Base-by-base conservation (phyloP, 2,113 vertebrate genomes). In the Hypomesus transpacificus region DNA sequence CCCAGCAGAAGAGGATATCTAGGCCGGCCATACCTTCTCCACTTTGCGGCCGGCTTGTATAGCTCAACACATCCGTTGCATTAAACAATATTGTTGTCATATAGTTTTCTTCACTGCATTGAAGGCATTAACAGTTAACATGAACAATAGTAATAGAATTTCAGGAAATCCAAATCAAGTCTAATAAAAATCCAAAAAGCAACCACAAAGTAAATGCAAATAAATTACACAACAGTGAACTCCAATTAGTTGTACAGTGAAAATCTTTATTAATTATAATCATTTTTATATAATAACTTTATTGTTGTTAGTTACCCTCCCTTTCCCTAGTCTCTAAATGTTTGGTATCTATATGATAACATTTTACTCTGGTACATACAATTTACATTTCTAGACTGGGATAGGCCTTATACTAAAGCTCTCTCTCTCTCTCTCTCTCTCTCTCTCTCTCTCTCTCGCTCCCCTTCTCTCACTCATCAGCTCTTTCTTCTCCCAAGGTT, bases 201-300 rank as follows among this genome's bases (percentile, higher is more conserved):
- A 26, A 26, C 24, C 24, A 26, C 26, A 11, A 13, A 31, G 26
- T 26, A 62, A 5, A 31, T 6, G 4, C 22, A 31, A 3, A 26
- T 70, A 53, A 59, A 39, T 8, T 2, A 67, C 17, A 64, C 26
- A 39, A 69, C 0, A 54, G 58, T 58, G 58, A 39, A 51, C 18
- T 24, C 26, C 1, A n/a, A 81, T 24, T 24, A 1, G 53, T 78
- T 82, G 4, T 85, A 89, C 82, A 84, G 85, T 89, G 87, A 90
- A 90, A 89, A 91, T 76, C 84, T 91, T 90, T 90, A 90, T 90
- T 90, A 86, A 87, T 51, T 17, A 77, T 87, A 76, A 86, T 86
- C 46, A 81, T 87, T 83, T 76, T 85, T 61, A 80, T 81, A 78
- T 84, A 85, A 74, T 82, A 87, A 86, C 75, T 80, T 80, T 71